Base-by-base conservation (phyloP, 2,888 invertebrate species). In the Prostheceraeus crozeri region DNA sequence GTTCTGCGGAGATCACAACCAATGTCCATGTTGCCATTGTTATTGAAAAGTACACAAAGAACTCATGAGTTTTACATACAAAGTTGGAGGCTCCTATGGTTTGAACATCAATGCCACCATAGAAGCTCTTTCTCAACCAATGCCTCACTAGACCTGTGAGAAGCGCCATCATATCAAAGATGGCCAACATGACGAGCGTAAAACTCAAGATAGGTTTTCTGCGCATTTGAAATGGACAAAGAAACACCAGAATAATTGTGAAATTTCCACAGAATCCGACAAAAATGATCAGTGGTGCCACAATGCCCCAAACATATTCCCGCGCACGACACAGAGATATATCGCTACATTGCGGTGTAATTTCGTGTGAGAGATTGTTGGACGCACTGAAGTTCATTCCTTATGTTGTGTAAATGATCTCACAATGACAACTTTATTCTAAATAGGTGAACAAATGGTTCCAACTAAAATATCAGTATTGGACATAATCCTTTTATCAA, bases 51-150 rank as follows among this genome's bases (percentile, higher is more conserved):
- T 53, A 53, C 3, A 53, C 53, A 3, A 27, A 3, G 19, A 53
- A 53, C 30, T 53, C 53, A 31, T 53, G 53, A n/a, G 27, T 4
- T 19, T 53, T 53, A 31, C 53, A 53, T 1, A 53, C 35, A 11
- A 14, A 28, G n/a, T 25, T n/a, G 40, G 14, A 16, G n/a, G n/a
- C n/a, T 16, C 36, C 36, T 14, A 53, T 3, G n/a, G 28, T 31
- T 27, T 53, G 53, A 11, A 53, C 30, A 11, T 53, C 53, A 28
- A 53, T 30, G 6, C n/a, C 35, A 16, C 16, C 28, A 36, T 33
- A 36, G 31, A n/a, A 11, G 23, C 28, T 31, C 31, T 53, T 28
- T n/a, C 53, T 27, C 35, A 53, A 8, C 53, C 53, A 53, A 11
- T 53, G 53, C 28, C 14, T 1, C 10, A 31, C 31, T 3, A 53